Conservation (phyloP, 1,140 invertebrate genomes). For the Conus betulinus region DNA sequence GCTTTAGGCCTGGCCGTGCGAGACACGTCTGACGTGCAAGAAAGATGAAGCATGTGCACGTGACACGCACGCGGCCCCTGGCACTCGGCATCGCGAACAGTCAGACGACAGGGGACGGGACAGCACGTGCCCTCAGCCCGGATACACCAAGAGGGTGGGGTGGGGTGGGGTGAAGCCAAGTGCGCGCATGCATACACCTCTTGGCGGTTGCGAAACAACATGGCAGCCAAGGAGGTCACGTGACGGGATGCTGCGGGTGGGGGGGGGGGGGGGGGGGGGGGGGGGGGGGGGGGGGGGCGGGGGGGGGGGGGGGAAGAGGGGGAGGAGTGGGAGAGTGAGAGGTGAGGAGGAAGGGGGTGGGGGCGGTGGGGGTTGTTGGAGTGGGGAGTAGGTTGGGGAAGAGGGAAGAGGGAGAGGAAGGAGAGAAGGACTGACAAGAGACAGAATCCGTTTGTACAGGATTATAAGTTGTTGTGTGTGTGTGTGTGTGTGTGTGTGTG, state of each 20-base stretch:
- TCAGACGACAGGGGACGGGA: neutral
- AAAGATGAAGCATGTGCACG: neutral
- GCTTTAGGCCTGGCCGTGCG: neutral
- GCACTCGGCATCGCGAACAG: neutral
- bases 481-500: too few species aligned
- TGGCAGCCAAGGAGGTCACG: neutral
- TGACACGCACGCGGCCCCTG: neutral
- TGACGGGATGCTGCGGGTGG: neutral
- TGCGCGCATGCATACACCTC: neutral
- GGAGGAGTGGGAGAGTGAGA: too few species aligned
- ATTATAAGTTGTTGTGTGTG: too few species aligned
- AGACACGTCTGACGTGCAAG: neutral
- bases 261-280: neutral
- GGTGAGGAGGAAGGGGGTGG: too few species aligned
- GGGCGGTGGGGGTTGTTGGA: too few species aligned
- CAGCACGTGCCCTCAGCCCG: neutral
- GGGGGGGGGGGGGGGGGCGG: too few species aligned
- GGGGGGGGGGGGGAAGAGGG: too few species aligned
- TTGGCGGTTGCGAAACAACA: constrained; percentile 10
- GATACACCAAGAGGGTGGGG: neutral
- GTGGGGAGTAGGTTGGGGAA: too few species aligned
- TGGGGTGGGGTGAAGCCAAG: too few species aligned
- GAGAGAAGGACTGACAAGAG: neutral
- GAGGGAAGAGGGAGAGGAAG: too few species aligned
- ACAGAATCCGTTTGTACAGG: neutral